Conservation (phyloP, 2,888 invertebrate species). For the Chymomyza procnemis region DNA sequence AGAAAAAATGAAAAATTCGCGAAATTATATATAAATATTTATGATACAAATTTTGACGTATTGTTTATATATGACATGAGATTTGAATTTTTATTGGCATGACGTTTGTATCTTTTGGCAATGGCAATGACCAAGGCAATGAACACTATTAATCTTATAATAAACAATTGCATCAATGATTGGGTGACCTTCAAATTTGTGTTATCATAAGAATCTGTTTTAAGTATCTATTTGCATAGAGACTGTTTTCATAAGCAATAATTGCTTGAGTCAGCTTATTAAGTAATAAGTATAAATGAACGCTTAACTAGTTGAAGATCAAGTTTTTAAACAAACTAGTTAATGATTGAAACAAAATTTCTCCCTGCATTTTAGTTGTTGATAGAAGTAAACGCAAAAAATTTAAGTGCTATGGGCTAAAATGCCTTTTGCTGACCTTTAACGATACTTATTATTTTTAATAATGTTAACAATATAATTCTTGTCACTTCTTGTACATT, state of each 20-base stretch:
- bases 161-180: background rate
- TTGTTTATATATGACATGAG: conserved; percentile 54
- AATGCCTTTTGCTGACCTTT: too few species aligned
- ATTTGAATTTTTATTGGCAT: conserved; percentile 23
- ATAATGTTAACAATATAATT: background rate
- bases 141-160: background rate
- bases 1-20: conserved; percentile 31
- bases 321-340: too few species aligned
- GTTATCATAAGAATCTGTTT: background rate
- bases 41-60: conserved; percentile 52
- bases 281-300: too few species aligned
- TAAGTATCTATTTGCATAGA: too few species aligned
- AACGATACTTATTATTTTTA: conserved; percentile 3
- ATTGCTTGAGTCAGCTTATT: too few species aligned
- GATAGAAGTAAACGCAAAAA: too few species aligned
- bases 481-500: too few species aligned
- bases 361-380: too few species aligned
- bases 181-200: background rate
- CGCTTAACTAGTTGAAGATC: too few species aligned
- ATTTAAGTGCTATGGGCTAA: too few species aligned
- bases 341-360: too few species aligned
- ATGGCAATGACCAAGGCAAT: background rate
- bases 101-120: background rate
- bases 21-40: conserved; percentile 52
- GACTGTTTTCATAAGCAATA: background rate